Conservation (phyloP, 2,888 invertebrate species). For the Drosophila dives region DNA sequence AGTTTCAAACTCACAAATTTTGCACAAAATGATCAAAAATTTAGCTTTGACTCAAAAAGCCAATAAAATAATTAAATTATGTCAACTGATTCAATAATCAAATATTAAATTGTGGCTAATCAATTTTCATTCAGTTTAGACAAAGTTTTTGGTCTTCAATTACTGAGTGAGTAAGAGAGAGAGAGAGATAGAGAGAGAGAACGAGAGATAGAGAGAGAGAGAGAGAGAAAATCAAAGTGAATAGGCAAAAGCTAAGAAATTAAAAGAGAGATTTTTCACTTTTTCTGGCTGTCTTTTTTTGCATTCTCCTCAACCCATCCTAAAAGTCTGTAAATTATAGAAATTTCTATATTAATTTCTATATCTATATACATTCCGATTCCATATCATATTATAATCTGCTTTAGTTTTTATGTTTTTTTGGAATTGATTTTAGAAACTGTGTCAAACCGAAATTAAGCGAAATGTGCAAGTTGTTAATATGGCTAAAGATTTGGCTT, state of each 20-base stretch:
- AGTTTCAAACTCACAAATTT: background rate
- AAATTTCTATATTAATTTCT: too few species aligned
- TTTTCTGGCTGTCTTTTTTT: background rate
- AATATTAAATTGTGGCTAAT: background rate
- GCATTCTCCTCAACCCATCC: background rate
- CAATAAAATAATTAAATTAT: too few species aligned
- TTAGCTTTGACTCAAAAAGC: background rate
- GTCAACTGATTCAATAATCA: background rate
- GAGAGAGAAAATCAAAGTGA: background rate
- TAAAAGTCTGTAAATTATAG: too few species aligned
- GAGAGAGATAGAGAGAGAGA: too few species aligned
- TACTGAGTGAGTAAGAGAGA: background rate
- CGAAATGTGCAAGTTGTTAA: background rate
- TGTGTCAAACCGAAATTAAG: background rate
- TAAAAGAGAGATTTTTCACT: background rate
- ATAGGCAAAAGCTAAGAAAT: background rate
- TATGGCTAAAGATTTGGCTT: conserved; percentile 20
- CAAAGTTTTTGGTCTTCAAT: too few species aligned
- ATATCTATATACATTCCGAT: too few species aligned
- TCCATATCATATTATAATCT: too few species aligned
- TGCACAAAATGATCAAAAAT: background rate
- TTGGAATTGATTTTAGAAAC: background rate
- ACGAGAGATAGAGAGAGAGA: too few species aligned
- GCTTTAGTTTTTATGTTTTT: background rate
- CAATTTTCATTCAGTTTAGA: background rate